Evolutionary conservation across 2,797 vertebrate species (phyloP), one percentile per base, ranked within the genome.

Genomic region (Percopsis omiscomaycus): DNA sequence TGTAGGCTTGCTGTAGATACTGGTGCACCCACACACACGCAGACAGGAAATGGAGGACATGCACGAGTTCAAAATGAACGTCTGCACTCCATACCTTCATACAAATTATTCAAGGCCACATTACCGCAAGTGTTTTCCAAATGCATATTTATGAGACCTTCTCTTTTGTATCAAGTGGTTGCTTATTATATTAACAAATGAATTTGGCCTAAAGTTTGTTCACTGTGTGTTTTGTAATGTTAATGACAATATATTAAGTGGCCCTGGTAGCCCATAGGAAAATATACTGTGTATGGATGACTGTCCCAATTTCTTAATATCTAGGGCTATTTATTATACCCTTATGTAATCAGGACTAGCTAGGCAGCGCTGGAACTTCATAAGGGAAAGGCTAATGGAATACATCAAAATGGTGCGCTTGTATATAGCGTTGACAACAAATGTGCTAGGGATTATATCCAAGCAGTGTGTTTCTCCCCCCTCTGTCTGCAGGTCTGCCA

Each of bases 31-130:
- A 87, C 75, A 76, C 84, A 85, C 79, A 75, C 79, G 76, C 83
- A 82, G 75, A 84, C 82, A 89, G 89, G 86, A 92, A 90, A 88
- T 84, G 69, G 80, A 86, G 80, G 81, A 87, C 84, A 86, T 85
- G 80, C 77, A 57, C 73, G 71, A 68, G 79, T 84, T 90, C 71
- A 82, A 80, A 88, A 84, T 89, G 78, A 87, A 80, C 52, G 74
- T 74, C 71, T 81, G 66, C 78, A 81, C 74, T 84, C 68, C 71
- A 79, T 83, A 84, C 74, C 80, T 73, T 61, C 65, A 60, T 78
- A 86, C 82, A 88, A 89, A 90, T 89, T 79, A 90, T 89, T 86
- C 73, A 86, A 88, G 69, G 63, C 45, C 68, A 72, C 64, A 74
- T 77, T 80, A 86, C 69, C 64, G 52, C 68, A 80, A 80, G 68